These are phyloP conservation scores for Halisarca cf. caerulea DNA, from an alignment of 37 sponge, comb jelly and placozoan genomes.

Conservation along the genomic window DNA sequence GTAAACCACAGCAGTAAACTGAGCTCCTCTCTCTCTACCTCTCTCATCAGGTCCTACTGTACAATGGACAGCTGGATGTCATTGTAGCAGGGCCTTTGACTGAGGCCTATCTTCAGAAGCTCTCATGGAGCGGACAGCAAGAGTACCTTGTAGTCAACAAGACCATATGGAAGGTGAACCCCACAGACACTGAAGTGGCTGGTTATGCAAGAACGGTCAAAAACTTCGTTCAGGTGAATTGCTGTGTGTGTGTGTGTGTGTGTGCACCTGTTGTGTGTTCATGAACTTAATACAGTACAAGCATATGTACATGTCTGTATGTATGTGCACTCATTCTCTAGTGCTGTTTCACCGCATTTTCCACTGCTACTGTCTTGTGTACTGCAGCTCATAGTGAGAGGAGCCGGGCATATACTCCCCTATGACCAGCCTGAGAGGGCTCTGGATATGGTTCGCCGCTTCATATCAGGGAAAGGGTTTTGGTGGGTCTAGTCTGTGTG, in stretches of 20 bases:
- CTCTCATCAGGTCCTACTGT: slow-evolving; percentile 62
- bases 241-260: background rate
- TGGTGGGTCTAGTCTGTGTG: no score
- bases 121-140: slow-evolving; percentile 70
- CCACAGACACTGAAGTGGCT: slow-evolving; percentile 62
- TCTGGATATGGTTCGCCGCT: slow-evolving; percentile 64
- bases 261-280: background rate
- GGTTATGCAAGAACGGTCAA: slow-evolving; percentile 74
- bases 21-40: no score
- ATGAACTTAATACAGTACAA: no score
- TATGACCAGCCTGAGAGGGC: slow-evolving; percentile 85
- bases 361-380: no score
- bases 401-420: slow-evolving; percentile 87
- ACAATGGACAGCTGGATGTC: slow-evolving; percentile 90
- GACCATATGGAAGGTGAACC: slow-evolving; percentile 64
- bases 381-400: slow-evolving; percentile 65
- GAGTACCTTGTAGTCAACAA: slow-evolving; percentile 57
- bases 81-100: slow-evolving; percentile 88
- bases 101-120: slow-evolving; percentile 46
- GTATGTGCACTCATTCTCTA: background rate
- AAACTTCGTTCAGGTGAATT: slow-evolving; percentile 60
- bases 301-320: background rate
- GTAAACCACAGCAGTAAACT: no score
- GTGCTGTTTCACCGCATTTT: background rate
- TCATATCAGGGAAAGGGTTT: slow-evolving; percentile 37